A percentile compares a stretch with the other conserved stretches of the same genome.
These are phyloP conservation scores for Neoitamus cyanurus DNA, from an alignment of 2,888 invertebrate genomes.

Conservation along the genomic window DNA sequence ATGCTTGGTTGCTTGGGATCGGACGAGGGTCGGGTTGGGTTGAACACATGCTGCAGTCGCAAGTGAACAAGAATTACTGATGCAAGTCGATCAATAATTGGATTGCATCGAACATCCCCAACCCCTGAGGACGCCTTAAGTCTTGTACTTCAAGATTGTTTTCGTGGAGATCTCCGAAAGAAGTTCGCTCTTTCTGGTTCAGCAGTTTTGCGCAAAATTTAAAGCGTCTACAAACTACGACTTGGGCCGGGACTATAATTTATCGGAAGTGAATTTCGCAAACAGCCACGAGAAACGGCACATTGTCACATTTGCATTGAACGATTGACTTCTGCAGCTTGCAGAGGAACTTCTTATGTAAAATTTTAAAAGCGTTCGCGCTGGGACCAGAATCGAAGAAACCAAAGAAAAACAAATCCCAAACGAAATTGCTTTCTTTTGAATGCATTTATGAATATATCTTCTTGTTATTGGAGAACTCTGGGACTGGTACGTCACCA, in stretches of 20 bases:
- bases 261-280: not conserved
- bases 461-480: not conserved
- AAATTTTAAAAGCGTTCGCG: not conserved
- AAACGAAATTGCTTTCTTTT: not conserved
- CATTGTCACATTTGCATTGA: not conserved
- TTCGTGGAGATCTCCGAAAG: not conserved
- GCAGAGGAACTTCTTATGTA: not conserved
- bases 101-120: not conserved
- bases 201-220: not conserved
- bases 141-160: not conserved
- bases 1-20: too few relatives aligned
- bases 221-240: not conserved
- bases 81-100: constrained; percentile 24
- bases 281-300: not conserved
- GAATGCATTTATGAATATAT: not conserved
- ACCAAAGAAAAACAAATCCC: not conserved
- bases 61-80: constrained; percentile 10
- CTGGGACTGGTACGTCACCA: not conserved
- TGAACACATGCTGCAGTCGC: constrained; percentile 10
- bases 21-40: not conserved
- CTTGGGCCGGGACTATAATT: not conserved
- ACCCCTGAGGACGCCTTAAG: not conserved
- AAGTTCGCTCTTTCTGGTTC: not conserved
- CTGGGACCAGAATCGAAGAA: not conserved
- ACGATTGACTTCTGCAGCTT: not conserved